Conservation (phyloP, 53 echinoderm and acorn worm species). For the Paracentrotus lividus region DNA sequence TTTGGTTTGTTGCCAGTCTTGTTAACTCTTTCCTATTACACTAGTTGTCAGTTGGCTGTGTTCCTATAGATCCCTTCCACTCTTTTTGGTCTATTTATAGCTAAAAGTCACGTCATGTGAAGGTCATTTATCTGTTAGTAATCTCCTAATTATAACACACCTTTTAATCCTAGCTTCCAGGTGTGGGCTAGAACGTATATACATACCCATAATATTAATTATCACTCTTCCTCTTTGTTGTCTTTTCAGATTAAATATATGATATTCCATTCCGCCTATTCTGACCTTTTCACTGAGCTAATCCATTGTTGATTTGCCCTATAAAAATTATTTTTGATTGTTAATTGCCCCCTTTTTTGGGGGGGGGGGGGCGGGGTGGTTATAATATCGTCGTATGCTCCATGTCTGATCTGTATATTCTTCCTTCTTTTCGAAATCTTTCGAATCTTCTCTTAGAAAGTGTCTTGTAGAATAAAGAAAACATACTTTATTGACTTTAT, state of each 20-base stretch:
- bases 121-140: not conserved
- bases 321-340: not conserved
- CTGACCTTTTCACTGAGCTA: not conserved
- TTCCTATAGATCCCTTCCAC: not conserved
- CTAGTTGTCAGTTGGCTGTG: not conserved
- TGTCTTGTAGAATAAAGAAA: no score
- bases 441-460: no score
- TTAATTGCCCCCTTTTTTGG: no score
- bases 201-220: not conserved
- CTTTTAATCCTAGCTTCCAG: conserved; percentile 27
- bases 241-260: not conserved
- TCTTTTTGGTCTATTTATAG: not conserved
- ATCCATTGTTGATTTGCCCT: not conserved
- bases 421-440: no score
- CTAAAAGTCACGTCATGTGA: not conserved
- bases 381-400: no score
- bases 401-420: no score
- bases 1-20: not conserved
- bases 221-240: not conserved
- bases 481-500: no score
- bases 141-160: conserved; percentile 25
- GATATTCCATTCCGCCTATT: not conserved
- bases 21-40: not conserved
- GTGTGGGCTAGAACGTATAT: not conserved
- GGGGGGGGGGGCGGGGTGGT: no score